Percentiles rank a stretch among this genome's conserved stretches.
phyloP scores from a whole-genome alignment of 2,888 invertebrate genomes.

The Harpagoxenus sublaevis region DNA sequence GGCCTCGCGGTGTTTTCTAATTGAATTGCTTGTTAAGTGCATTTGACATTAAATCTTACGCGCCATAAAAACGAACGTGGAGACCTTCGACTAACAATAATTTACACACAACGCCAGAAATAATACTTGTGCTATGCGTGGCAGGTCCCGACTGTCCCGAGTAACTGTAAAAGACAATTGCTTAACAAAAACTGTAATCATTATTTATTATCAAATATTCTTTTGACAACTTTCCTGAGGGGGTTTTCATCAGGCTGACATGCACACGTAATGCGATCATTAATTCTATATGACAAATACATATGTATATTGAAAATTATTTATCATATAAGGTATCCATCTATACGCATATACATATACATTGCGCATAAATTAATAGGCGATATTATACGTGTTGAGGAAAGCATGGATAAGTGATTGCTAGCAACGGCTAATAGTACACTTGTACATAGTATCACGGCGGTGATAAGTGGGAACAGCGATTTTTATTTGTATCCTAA shows the following conservation, averaged over 20 bases:
- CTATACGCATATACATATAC: not conserved
- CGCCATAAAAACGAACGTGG: conserved; percentile 59
- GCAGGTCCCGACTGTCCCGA: not conserved
- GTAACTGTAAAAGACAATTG: not conserved
- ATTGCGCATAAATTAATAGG: conserved; percentile 24
- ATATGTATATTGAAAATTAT: not conserved
- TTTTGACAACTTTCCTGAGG: not conserved
- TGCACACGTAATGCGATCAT: not conserved
- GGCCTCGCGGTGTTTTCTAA: conserved; percentile 70
- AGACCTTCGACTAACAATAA: conserved; percentile 64
- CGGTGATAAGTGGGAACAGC: conserved; percentile 38
- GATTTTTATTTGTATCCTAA: conserved; percentile 39
- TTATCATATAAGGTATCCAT: not conserved
- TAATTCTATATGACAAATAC: conserved; percentile 13
- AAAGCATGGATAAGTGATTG: conserved; percentile 33
- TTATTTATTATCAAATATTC: not conserved
- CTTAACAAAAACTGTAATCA: not conserved
- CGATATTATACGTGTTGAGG: not conserved
- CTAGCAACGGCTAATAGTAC: conserved; percentile 35
- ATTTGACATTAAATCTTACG: conserved; percentile 70
- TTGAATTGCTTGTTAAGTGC: conserved; percentile 75
- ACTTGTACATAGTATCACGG: conserved; percentile 38
- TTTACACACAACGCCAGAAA: conserved; percentile 69
- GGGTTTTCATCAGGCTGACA: not conserved
- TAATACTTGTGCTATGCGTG: conserved; percentile 23